Conservation (phyloP, 2,797 vertebrate species). For the Macropodus opercularis region DNA sequence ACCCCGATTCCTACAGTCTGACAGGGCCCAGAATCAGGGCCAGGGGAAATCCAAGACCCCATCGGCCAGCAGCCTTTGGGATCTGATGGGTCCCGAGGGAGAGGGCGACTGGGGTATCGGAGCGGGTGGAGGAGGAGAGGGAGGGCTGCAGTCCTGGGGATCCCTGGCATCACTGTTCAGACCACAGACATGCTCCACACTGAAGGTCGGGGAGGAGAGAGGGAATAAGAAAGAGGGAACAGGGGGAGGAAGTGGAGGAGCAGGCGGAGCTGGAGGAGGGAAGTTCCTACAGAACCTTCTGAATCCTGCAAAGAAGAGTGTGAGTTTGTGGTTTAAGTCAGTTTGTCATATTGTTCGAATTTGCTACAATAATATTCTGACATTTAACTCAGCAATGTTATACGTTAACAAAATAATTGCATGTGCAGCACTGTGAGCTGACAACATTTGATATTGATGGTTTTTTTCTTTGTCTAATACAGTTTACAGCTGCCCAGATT, state of each 20-base stretch:
- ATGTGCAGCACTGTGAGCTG: too few species aligned
- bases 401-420: too few species aligned
- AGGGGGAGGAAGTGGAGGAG: slow-evolving; percentile 43
- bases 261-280: slow-evolving; percentile 70
- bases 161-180: slow-evolving; percentile 84
- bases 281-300: slow-evolving; percentile 84
- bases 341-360: not conserved
- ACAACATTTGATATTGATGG: too few species aligned
- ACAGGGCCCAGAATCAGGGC: slow-evolving; percentile 57
- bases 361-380: not conserved
- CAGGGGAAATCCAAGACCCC: slow-evolving; percentile 73
- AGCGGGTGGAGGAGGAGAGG: slow-evolving; percentile 67
- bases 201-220: slow-evolving; percentile 82
- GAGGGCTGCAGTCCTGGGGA: slow-evolving; percentile 85
- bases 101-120: slow-evolving; percentile 77
- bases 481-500: too few species aligned
- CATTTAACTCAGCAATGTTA: too few species aligned
- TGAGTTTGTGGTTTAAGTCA: slow-evolving; percentile 58
- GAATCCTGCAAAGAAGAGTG: slow-evolving; percentile 82
- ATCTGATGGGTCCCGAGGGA: slow-evolving; percentile 75
- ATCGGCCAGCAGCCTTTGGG: slow-evolving; percentile 80
- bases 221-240: slow-evolving; percentile 77
- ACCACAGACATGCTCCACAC: slow-evolving; percentile 83
- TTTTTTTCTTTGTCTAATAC: too few species aligned
- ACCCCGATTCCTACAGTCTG: slow-evolving; percentile 75